These are phyloP conservation scores for Pandemis cinnamomeana DNA, from an alignment of 2,888 invertebrate genomes.

Conservation along the genomic window DNA sequence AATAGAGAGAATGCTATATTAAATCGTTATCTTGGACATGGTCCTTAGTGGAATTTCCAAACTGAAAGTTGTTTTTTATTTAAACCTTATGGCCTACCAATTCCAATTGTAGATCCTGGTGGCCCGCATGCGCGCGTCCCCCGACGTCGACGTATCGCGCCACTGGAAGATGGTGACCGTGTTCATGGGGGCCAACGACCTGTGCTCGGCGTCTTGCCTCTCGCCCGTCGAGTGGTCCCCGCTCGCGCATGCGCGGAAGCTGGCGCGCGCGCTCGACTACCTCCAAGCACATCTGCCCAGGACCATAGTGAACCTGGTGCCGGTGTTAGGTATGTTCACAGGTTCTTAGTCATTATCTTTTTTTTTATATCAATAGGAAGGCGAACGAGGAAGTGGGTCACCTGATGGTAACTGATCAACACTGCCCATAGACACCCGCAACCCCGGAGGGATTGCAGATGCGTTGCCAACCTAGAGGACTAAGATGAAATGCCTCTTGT, in stretches of 20 bases:
- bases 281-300: constrained; percentile 87
- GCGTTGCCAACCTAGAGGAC: too few relatives aligned
- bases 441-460: too few relatives aligned
- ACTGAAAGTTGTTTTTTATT: too few relatives aligned
- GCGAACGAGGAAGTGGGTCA: too few relatives aligned
- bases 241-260: constrained; percentile 84
- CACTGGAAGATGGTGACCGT: constrained; percentile 92
- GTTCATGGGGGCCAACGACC: constrained; percentile 90
- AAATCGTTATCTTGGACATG: too few relatives aligned
- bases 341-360: background rate
- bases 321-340: constrained; percentile 86
- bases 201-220: constrained; percentile 89
- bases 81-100: too few relatives aligned
- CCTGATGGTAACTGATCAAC: too few relatives aligned
- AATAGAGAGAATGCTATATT: too few relatives aligned
- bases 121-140: constrained; percentile 85
- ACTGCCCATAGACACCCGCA: too few relatives aligned
- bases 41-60: too few relatives aligned
- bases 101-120: constrained; percentile 81
- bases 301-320: constrained; percentile 88
- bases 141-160: constrained; percentile 83
- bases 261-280: constrained; percentile 87
- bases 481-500: too few relatives aligned
- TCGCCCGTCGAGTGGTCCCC: constrained; percentile 86
- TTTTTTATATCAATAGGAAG: too few relatives aligned